Evolutionary conservation across 1,140 invertebrate genomes (phyloP), one percentile per base, ranked within the genome.

Genomic region (Drosophila quadrilineata): DNA sequence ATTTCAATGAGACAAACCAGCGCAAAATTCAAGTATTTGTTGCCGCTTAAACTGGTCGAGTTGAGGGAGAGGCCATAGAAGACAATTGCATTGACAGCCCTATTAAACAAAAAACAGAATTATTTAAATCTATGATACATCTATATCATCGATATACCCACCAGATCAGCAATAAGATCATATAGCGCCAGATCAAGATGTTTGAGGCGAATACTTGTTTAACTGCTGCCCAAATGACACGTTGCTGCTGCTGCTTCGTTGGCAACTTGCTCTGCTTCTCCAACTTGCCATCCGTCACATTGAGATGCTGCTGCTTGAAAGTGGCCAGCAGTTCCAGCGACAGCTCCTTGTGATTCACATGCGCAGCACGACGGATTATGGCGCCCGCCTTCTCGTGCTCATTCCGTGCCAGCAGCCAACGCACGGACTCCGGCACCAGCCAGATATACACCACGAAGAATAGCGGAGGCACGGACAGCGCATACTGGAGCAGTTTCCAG

Each of bases 21-120:
- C 2, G 90, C 87, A 67, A 93, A 93, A 75, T 93, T 93, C 1
- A 92, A 67, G 74, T 93, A 93, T 71, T 93, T 92, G 76, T 94
- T 92, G 8, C 94, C 94, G 64, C 92, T 92, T 29, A 95, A 89
- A 65, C 92, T 92, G 2, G 92, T 93, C 0, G 93, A 92, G 73
- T 94, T 95, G 12, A 95, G 89, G 0, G 94, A 93, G 6, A 95
- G 82, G 2, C 94, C 95, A 74, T 95, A 95, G 71, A 93, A 95
- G 1, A 95, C 92, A 52, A 94, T 93, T 3, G 93, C 92, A 87
- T 94, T 94, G 2, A 93, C 92, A 10, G 92, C 92, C 94, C 94
- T 94, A 24, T 17, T 17, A 9, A 43, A 16, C 6, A 31, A 53
- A 9, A 17, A 12, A 21, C 3, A 54, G 21, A 46, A 31, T 29